phyloP scores from a whole-genome alignment of 2,113 vertebrate genomes.

The Varanus salvator region DNA sequence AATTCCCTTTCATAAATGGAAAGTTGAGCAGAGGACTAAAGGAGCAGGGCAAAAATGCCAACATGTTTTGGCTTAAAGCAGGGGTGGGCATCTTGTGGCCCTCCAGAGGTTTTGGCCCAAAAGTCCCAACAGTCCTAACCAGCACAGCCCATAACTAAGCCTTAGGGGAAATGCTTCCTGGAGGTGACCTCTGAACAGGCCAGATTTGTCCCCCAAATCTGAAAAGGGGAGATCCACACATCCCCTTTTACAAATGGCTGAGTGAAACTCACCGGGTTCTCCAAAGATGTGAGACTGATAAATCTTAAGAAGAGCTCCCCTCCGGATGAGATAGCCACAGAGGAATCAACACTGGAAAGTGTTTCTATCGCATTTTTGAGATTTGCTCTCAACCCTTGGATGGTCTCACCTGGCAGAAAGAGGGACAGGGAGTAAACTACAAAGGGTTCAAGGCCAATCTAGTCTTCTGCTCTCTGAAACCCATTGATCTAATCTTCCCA shows the following conservation, averaged over 20 bases:
- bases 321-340: slow-evolving; percentile 93
- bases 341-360: slow-evolving; percentile 89
- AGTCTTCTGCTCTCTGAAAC: too few relatives aligned
- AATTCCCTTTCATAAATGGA: too few relatives aligned
- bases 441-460: background rate
- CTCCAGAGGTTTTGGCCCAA: too few relatives aligned
- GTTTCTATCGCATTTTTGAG: slow-evolving; percentile 87
- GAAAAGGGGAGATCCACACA: background rate
- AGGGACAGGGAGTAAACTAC: background rate
- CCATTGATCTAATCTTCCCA: background rate
- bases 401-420: slow-evolving; percentile 85
- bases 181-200: too few relatives aligned
- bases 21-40: too few relatives aligned
- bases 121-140: too few relatives aligned
- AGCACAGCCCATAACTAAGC: background rate
- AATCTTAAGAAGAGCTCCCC: slow-evolving; percentile 97
- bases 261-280: slow-evolving; percentile 83
- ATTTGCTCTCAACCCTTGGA: slow-evolving; percentile 91
- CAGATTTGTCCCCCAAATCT: too few relatives aligned
- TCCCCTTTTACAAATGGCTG: background rate
- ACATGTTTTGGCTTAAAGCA: too few relatives aligned
- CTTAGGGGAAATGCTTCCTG: too few relatives aligned
- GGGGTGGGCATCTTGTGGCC: too few relatives aligned
- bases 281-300: slow-evolving; percentile 94
- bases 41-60: too few relatives aligned